Conservation (phyloP, 2,888 invertebrate species). For the Nebria brevicollis region DNA sequence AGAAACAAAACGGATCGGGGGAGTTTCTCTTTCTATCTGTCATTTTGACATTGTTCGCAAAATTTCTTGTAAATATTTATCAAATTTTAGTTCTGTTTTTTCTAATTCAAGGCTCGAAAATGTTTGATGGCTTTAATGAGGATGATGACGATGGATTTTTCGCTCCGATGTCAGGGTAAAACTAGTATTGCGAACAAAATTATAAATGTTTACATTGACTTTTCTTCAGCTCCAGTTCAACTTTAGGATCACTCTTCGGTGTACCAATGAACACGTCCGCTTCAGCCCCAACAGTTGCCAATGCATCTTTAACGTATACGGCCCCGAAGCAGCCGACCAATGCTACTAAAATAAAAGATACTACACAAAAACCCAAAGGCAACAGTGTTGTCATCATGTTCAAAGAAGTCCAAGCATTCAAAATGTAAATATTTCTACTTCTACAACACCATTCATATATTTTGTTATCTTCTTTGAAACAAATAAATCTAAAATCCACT, state of each 20-base stretch:
- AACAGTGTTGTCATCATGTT: conserved; percentile 51
- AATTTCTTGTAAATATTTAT: conserved; percentile 9
- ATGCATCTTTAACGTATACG: conserved; percentile 40
- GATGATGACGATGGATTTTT: conserved; percentile 39
- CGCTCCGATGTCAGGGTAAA: conserved; percentile 36
- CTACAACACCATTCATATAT: no score
- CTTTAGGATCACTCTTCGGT: conserved; percentile 39
- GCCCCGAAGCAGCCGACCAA: conserved; percentile 38
- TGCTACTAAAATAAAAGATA: conserved; percentile 10
- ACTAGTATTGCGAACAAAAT: background rate
- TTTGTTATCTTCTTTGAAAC: no score
- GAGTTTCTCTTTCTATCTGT: background rate
- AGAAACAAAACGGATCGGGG: background rate
- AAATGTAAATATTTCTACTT: conserved; percentile 53
- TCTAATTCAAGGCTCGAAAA: conserved; percentile 2
- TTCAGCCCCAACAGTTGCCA: conserved; percentile 7
- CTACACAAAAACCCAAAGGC: background rate
- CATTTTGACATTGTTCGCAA: conserved; percentile 3
- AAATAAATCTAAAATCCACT: no score
- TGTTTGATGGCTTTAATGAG: conserved; percentile 36
- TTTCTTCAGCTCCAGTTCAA: conserved; percentile 30
- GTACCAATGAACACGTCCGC: conserved; percentile 16
- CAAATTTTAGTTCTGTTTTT: conserved; percentile 8
- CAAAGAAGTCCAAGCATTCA: conserved; percentile 54
- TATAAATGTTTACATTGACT: background rate